A percentile compares a stretch with the other conserved stretches of the same genome.
Evolutionary conservation across 2,113 vertebrate species (phyloP).

Genomic region (Neotragus moschatus): DNA sequence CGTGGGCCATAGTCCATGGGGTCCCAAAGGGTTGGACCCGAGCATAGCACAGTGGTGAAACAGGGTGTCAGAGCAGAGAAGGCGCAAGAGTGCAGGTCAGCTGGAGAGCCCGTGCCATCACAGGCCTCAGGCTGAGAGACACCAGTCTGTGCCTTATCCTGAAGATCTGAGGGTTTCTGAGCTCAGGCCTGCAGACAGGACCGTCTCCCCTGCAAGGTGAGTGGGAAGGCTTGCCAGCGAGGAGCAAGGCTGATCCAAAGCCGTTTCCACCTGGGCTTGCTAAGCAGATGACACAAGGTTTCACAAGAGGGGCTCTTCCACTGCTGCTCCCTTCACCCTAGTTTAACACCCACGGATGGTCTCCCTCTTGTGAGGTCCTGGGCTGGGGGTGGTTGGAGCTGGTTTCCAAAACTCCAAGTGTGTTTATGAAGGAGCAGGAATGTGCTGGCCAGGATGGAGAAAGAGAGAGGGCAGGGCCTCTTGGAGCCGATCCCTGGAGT

Average conservation of each 20-base stretch:
- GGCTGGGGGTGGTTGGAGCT: not conserved
- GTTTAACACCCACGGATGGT: rapidly evolving
- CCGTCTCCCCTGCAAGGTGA: not conserved
- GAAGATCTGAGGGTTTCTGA: rapidly evolving
- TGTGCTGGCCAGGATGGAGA: not conserved
- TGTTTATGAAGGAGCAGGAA: not conserved
- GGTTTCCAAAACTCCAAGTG: not conserved
- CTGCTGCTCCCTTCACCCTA: rapidly evolving
- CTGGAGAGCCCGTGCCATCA: rapidly evolving
- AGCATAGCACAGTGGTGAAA: not conserved
- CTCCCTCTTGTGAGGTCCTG: not conserved
- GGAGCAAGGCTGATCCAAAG: not conserved
- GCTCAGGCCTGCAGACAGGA: not conserved
- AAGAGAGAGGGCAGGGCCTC: not conserved
- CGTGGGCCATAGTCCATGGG: not conserved
- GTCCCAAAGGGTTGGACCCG: not conserved
- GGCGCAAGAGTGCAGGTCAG: rapidly evolving
- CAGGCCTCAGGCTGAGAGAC: not conserved
- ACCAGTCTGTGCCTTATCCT: too few relatives aligned
- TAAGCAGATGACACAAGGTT: not conserved
- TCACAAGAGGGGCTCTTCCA: not conserved
- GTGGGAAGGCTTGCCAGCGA: rapidly evolving
- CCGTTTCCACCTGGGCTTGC: rapidly evolving
- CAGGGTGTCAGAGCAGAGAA: not conserved
- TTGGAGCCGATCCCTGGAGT: rapidly evolving